These are phyloP conservation scores for Perccottus glenii DNA, from an alignment of 2,113 vertebrate species.

Conservation along the genomic window DNA sequence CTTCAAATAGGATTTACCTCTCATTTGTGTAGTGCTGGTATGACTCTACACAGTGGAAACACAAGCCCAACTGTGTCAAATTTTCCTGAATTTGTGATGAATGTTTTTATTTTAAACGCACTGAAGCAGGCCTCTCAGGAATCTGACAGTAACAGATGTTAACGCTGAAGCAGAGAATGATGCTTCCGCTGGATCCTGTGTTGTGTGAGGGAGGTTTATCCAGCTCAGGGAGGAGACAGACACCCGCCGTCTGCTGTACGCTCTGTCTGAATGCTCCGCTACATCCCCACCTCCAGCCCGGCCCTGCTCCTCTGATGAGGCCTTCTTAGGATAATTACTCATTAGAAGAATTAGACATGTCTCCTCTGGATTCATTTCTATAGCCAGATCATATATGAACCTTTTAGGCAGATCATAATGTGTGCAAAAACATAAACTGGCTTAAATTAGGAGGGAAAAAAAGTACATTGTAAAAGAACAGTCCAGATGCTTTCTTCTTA, in stretches of 20 bases:
- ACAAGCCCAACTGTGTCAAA: no score
- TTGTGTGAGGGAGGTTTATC: background rate
- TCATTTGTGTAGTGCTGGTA: no score
- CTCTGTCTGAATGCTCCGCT: conserved; percentile 59
- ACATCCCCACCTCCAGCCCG: conserved; percentile 4
- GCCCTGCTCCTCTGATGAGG: conserved; percentile 18
- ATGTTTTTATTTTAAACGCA: background rate
- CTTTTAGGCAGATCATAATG: no score
- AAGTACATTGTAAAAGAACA: no score
- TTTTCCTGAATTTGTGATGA: no score
- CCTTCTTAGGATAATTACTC: conserved; percentile 55
- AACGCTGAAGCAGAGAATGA: conserved; percentile 8
- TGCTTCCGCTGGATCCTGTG: no score
- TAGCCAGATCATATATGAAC: background rate
- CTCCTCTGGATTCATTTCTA: background rate
- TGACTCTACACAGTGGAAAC: no score
- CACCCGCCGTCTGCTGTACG: conserved; percentile 52
- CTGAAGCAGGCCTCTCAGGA: background rate
- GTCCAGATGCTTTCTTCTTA: no score
- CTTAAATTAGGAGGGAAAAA: no score
- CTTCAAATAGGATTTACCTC: no score
- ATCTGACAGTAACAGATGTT: conserved; percentile 2
- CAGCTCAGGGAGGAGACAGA: conserved; percentile 50
- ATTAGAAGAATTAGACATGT: conserved; percentile 38
- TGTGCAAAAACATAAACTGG: no score